Conservation (phyloP, 2,797 vertebrate species). For the Ctenosaura bakeri region DNA sequence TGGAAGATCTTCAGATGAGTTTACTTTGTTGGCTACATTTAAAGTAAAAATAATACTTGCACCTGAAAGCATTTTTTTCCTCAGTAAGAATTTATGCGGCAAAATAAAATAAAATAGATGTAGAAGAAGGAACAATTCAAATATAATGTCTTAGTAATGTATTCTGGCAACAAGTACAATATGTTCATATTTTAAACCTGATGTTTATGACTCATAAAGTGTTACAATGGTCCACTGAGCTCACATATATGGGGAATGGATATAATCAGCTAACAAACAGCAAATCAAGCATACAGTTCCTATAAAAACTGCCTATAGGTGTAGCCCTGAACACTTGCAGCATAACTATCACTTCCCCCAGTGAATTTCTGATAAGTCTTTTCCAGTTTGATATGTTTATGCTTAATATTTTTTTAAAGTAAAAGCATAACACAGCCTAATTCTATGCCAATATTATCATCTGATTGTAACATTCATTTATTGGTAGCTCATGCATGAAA, state of each 20-base stretch:
- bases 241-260: conserved; percentile 26
- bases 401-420: not conserved
- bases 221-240: conserved; percentile 35
- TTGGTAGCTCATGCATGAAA: not conserved
- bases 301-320: not conserved
- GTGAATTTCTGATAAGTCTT: conserved; percentile 6
- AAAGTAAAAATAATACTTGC: conserved; percentile 10
- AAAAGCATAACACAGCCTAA: not conserved
- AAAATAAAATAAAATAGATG: conserved; percentile 41
- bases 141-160: conserved; percentile 22
- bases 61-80: not conserved
- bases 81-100: conserved; percentile 9
- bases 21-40: conserved; percentile 1
- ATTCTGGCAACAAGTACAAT: conserved; percentile 12
- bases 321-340: conserved; percentile 12
- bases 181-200: conserved; percentile 37
- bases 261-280: conserved; percentile 35
- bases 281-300: conserved; percentile 21
- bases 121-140: conserved; percentile 38
- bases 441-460: not conserved
- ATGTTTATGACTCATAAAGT: conserved; percentile 45
- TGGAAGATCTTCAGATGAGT: conserved; percentile 14
- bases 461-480: not conserved
- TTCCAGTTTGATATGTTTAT: conserved; percentile 9
- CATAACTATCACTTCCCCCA: not conserved